Evolutionary conservation across 2,888 invertebrate species (phyloP).

Genomic region (Harpagoxenus sublaevis): DNA sequence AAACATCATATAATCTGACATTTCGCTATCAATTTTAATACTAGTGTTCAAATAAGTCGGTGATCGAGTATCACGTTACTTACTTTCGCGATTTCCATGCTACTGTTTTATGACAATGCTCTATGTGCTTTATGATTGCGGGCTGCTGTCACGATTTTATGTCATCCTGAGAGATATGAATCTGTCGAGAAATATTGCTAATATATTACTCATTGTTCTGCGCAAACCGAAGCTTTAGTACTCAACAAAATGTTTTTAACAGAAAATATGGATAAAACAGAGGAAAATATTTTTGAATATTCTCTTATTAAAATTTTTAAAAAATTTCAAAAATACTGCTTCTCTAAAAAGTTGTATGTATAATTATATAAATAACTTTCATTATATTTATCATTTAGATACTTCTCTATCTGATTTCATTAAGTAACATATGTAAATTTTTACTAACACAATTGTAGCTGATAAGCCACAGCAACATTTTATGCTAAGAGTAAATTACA

Average conservation of each 20-base stretch:
- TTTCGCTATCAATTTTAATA: slow-evolving; percentile 55
- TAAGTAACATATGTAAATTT: not conserved
- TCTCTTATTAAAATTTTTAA: not conserved
- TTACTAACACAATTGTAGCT: not conserved
- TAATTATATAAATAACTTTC: not conserved
- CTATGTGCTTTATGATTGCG: slow-evolving; percentile 7
- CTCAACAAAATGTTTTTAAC: not conserved
- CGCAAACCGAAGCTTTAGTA: not conserved
- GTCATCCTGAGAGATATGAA: slow-evolving; percentile 11
- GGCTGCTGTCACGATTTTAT: slow-evolving; percentile 19
- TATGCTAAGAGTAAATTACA: not conserved
- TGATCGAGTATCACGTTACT: not conserved
- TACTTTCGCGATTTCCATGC: not conserved
- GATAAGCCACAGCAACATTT: not conserved
- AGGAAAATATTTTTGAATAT: not conserved
- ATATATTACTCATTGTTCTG: not conserved
- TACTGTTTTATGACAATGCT: not conserved
- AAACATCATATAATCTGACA: slow-evolving; percentile 10
- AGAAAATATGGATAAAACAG: not conserved
- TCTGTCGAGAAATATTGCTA: slow-evolving; percentile 25
- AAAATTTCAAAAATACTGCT: not conserved
- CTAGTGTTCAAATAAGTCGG: slow-evolving; percentile 20
- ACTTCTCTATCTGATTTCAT: not conserved
- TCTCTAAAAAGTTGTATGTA: not conserved
- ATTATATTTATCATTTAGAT: not conserved